A percentile compares a stretch with the other conserved stretches of the same genome.
Evolutionary conservation across 2,113 vertebrate genomes (phyloP).

Genomic region (Chascanopsetta lugubris): DNA sequence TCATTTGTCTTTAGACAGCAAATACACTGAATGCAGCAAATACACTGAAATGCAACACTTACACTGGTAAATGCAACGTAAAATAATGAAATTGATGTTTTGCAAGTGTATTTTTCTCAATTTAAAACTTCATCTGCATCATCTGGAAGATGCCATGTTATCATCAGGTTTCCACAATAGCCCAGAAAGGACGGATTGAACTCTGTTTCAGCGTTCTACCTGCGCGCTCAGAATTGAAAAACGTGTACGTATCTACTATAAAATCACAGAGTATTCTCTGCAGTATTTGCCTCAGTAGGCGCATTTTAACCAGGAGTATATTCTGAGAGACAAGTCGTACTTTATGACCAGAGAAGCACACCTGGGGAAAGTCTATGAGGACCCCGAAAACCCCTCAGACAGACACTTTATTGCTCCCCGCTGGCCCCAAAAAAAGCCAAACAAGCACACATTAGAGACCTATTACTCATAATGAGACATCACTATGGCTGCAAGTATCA

Average conservation of each 20-base stretch:
- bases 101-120: no score
- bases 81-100: no score
- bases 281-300: conserved; percentile 34
- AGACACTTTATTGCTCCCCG: conserved; percentile 78
- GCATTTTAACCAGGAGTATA: conserved; percentile 46
- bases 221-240: no score
- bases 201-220: no score
- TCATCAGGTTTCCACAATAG: no score
- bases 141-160: no score
- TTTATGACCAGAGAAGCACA: conserved; percentile 76
- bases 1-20: not conserved
- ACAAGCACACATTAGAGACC: conserved; percentile 81
- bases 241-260: no score
- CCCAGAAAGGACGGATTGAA: no score
- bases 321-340: conserved; percentile 45
- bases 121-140: no score
- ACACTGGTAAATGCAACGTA: not conserved
- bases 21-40: conserved; percentile 4
- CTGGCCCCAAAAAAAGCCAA: conserved; percentile 74
- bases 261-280: conserved; percentile 12
- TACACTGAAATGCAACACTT: no score
- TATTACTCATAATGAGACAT: conserved; percentile 80
- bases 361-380: conserved; percentile 78
- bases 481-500: conserved; percentile 55
- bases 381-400: conserved; percentile 71